Evolutionary conservation across 2,888 invertebrate genomes (phyloP).

Genomic region (Hirtodrosophila cameraria): DNA sequence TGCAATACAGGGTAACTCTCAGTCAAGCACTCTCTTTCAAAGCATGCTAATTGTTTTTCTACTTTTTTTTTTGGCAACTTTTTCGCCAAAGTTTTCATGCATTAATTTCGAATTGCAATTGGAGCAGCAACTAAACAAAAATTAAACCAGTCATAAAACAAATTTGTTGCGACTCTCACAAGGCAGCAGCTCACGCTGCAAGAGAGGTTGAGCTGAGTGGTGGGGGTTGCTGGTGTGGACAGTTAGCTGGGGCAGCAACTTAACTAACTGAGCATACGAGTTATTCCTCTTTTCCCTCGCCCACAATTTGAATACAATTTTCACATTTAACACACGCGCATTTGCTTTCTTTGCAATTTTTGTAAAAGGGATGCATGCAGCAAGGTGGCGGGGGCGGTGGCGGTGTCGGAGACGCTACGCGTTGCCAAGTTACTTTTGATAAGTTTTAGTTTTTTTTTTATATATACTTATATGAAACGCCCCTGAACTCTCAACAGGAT

Average conservation of each 20-base stretch:
- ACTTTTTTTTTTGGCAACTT: too few species aligned
- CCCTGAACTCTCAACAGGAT: slow-evolving; percentile 68
- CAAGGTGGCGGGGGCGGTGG: too few species aligned
- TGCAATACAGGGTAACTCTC: too few species aligned
- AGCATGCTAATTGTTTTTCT: too few species aligned
- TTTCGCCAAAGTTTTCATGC: too few species aligned
- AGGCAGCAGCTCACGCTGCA: not conserved
- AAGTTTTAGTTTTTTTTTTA: too few species aligned
- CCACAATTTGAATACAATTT: slow-evolving; percentile 43
- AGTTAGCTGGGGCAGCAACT: slow-evolving; percentile 4
- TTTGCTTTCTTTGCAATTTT: slow-evolving; percentile 57
- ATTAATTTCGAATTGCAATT: too few species aligned
- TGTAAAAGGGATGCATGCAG: slow-evolving; percentile 33
- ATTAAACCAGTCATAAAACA: slow-evolving; percentile 4
- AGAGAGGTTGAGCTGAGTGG: too few species aligned
- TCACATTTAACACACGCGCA: slow-evolving; percentile 57
- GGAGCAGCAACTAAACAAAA: too few species aligned
- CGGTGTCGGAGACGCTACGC: too few species aligned
- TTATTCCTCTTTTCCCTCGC: not conserved
- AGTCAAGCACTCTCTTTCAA: too few species aligned
- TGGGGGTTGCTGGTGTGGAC: not conserved
- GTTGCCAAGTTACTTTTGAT: slow-evolving; percentile 33
- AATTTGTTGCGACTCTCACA: not conserved
- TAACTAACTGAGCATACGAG: slow-evolving; percentile 5
- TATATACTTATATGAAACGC: slow-evolving; percentile 31